Evolutionary conservation across 1,140 invertebrate species (phyloP), one percentile per base, ranked within the genome.

Genomic region (Zaprionus capensis): DNA sequence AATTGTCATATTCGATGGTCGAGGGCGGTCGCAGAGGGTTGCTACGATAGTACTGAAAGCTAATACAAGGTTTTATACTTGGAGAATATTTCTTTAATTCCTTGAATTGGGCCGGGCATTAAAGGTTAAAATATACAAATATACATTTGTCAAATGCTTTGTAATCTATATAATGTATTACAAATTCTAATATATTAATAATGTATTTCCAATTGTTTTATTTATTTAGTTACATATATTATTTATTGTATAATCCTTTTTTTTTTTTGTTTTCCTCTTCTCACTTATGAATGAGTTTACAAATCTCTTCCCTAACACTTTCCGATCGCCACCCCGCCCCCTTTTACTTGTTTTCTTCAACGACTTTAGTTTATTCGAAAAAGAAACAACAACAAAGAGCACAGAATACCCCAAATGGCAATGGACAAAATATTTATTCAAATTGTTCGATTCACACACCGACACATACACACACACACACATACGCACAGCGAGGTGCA

Each of bases 361-460:
- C 66, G 36, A 71, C 46, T 68, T 31, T 34, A 55, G 34, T 53
- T 62, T 69, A 46, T 62, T 68, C 41, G 26, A 71, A 71, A 65
- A 72, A 55, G 17, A 67, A 38, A 67, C 20, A 51, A 24, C 46
- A 51, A 14, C 20, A 51, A 44, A 61, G 1, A 62, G 56, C 34
- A 79, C 22, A 81, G 83, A 84, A 87, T 90, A 78, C 84, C 84
- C 44, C 83, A 88, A 88, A 87, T 88, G 83, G 83, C 83, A 87
- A 87, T 87, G 84, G 78, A 87, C 83, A 87, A 87, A 87, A 84
- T 87, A 88, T 88, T 88, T 88, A 87, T 87, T 87, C 81, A 87
- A 87, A 87, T 87, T 87, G 65, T 78, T 57, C 76, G 67, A 76
- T 88, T 88, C 84, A 88, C 81, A 82, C 72, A 78, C 44, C 22